A percentile compares a stretch with the other conserved stretches of the same genome.
Conservation (phyloP, 2,113 vertebrate genomes). For the Atractosteus spatula region DNA sequence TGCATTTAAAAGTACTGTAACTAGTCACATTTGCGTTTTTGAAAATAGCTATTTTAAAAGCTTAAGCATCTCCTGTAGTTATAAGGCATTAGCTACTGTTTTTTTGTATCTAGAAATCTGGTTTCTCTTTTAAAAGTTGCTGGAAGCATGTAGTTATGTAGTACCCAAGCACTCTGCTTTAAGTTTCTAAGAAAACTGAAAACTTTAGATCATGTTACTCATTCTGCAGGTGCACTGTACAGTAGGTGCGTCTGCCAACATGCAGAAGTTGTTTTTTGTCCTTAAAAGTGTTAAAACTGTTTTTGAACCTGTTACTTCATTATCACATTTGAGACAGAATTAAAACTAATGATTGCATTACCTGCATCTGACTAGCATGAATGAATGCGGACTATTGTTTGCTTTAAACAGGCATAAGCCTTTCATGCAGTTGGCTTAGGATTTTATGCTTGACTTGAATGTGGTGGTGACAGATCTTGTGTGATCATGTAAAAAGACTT, state of each 20-base stretch:
- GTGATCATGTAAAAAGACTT: conserved; percentile 35
- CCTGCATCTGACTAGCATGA: conserved; percentile 4
- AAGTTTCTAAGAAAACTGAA: neutral
- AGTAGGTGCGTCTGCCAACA: too few species aligned
- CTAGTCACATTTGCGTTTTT: conserved; percentile 25
- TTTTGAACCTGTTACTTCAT: neutral
- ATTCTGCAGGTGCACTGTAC: neutral
- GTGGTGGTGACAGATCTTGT: conserved; percentile 26
- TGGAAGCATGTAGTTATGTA: too few species aligned
- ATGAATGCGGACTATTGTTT: conserved; percentile 24
- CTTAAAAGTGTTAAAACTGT: too few species aligned
- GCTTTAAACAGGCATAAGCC: conserved; percentile 17
- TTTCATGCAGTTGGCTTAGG: conserved; percentile 18
- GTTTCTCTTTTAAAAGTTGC: neutral
- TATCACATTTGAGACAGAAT: conserved; percentile 1
- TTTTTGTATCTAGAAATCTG: neutral
- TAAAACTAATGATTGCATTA: conserved; percentile 3
- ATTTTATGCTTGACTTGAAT: conserved; percentile 26
- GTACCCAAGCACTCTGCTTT: neutral
- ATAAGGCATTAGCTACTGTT: conserved; percentile 17
- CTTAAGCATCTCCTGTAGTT: conserved; percentile 17
- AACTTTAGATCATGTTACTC: neutral
- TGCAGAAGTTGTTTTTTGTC: too few species aligned
- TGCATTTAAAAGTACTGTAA: neutral
- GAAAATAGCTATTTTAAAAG: conserved; percentile 37